Conservation (phyloP, 2,797 vertebrate genomes). For the Eulemur coronatus region DNA sequence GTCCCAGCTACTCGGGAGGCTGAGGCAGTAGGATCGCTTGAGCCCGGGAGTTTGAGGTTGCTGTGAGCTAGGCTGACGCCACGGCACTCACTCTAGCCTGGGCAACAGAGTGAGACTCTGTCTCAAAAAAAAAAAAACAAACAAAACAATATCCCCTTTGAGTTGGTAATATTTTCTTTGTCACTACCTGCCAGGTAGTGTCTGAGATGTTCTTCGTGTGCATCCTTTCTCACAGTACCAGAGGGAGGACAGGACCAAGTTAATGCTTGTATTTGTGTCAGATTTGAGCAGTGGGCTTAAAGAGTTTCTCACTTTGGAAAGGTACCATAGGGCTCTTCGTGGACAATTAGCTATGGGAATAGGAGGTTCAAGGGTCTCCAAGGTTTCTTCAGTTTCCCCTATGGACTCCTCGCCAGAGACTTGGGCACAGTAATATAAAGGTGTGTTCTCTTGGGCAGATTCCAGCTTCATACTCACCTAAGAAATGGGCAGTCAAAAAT, state of each 20-base stretch:
- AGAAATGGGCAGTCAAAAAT: not conserved
- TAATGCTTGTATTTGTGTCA: not conserved
- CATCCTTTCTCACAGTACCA: not conserved
- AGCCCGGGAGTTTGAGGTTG: too few species aligned
- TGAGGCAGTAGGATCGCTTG: too few species aligned
- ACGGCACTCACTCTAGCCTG: too few species aligned
- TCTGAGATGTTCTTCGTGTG: not conserved
- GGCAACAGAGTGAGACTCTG: too few species aligned
- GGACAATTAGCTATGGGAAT: not conserved
- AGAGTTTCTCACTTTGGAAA: not conserved
- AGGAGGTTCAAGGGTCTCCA: not conserved
- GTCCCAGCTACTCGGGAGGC: too few species aligned
- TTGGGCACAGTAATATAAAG: not conserved
- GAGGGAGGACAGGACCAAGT: not conserved
- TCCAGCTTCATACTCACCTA: not conserved
- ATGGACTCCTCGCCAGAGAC: not conserved
- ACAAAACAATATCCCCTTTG: not conserved
- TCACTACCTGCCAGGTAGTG: not conserved
- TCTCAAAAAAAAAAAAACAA: too few species aligned
- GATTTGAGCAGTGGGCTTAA: not conserved
- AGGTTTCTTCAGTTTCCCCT: not conserved
- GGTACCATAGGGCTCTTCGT: not conserved
- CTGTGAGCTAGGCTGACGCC: too few species aligned
- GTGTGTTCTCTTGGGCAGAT: not conserved
- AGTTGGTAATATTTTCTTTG: not conserved